phyloP scores from a whole-genome alignment of 2,113 vertebrate species.

The Dicentrarchus labrax region DNA sequence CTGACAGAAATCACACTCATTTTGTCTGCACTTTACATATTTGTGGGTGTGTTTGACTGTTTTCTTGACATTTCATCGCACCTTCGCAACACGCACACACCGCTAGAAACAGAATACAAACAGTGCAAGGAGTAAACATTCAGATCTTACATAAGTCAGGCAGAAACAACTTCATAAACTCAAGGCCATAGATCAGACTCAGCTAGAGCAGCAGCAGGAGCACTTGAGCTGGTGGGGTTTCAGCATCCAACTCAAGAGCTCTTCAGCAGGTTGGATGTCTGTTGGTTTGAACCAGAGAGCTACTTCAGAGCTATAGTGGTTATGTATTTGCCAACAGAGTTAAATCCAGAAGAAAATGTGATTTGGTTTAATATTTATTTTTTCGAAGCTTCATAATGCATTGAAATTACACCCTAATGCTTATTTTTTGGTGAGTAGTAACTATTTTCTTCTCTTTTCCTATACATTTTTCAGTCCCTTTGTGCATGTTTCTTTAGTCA shows the following conservation, averaged over 20 bases:
- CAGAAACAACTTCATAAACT: neutral
- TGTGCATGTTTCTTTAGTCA: neutral
- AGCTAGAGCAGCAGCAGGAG: neutral
- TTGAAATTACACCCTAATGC: neutral
- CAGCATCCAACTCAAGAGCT: neutral
- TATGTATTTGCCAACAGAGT: neutral
- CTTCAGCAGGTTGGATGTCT: neutral
- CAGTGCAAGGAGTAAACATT: neutral
- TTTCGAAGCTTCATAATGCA: neutral
- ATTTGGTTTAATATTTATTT: neutral
- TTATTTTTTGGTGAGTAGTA: neutral
- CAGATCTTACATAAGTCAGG: neutral
- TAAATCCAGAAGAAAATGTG: neutral
- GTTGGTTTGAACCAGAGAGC: neutral
- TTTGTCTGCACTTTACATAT: neutral
- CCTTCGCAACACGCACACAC: neutral
- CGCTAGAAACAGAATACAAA: neutral
- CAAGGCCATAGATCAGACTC: slow-evolving; percentile 2
- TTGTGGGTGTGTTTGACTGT: neutral
- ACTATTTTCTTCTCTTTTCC: neutral
- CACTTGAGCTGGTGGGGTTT: neutral
- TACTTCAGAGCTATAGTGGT: neutral
- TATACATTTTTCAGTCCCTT: neutral
- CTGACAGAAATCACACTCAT: slow-evolving; percentile 10
- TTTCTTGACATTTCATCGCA: neutral